Base-by-base conservation (phyloP, 1,140 invertebrate genomes). In the Aphaenogaster floridana region DNA sequence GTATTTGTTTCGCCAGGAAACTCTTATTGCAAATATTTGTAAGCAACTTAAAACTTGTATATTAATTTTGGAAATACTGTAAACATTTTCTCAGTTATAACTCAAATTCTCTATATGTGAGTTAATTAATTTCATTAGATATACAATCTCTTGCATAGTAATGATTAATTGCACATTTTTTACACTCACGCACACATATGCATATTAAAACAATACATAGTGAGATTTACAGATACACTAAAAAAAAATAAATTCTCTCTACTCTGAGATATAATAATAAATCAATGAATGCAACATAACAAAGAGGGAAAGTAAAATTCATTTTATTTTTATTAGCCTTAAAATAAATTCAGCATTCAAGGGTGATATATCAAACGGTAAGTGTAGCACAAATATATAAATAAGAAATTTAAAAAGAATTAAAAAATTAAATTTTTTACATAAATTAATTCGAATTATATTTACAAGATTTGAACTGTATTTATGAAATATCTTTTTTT, bases 151-250 rank as follows among this genome's bases (percentile, higher is more conserved):
- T 76, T 61, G 52, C 57, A 28, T 21, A 45, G 36, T 84, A 48
- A 74, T 63, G 5, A 83, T 74, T 61, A 74, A 84, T 36, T 83
- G 80, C 28, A 83, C 54, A 48, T 42, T 17, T 84, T 63, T 74
- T 34, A 84, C 68, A 84, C 42, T 76, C 80, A 84, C 80, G 54
- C 80, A 76, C 80, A 72, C 54, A 83, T 59, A 84, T 45, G n/a
- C 57, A 74, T 83, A 72, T 66, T 59, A 83, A 81, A 61, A 84
- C 28, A 74, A 76, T 76, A 63, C 28, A 83, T 83, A 50, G 69
- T 74, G 69, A 76, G 21, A 76, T 84, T 61, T 61, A 74, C 66
- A 74, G 15, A 50, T 81, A 71, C 66, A 72, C 21, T 63, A 15
- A 74, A 61, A 83, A 61, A 83, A 76, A 84, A 59, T 59, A 15